phyloP scores from a whole-genome alignment of 2,888 invertebrate species.

The Acronicta alni region DNA sequence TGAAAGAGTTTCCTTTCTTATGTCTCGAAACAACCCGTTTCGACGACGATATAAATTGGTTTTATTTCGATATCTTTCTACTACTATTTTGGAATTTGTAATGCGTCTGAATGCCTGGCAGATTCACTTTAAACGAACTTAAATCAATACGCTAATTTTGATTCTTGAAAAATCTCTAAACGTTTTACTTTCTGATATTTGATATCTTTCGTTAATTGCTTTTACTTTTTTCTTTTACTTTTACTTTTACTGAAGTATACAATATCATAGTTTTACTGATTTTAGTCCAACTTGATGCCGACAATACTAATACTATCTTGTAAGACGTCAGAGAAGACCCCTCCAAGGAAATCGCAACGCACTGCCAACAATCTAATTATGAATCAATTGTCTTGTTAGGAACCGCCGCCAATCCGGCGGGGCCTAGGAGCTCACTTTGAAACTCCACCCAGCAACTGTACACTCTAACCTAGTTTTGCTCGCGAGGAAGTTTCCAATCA shows the following conservation, averaged over 20 bases:
- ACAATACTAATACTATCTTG: background rate
- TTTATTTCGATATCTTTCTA: conserved; percentile 39
- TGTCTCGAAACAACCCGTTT: conserved; percentile 20
- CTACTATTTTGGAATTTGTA: conserved; percentile 5
- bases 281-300: background rate
- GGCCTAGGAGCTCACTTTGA: conserved; percentile 59
- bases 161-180: background rate
- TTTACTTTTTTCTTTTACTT: too few species aligned
- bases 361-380: conserved; percentile 61
- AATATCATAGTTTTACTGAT: too few species aligned
- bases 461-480: conserved; percentile 62
- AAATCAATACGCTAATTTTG: conserved; percentile 13
- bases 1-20: conserved; percentile 27
- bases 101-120: conserved; percentile 37
- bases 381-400: conserved; percentile 70
- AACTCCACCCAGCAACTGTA: conserved; percentile 58
- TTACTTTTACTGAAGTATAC: too few species aligned
- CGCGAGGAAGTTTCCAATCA: conserved; percentile 78
- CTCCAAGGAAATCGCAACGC: conserved; percentile 46
- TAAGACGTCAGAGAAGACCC: conserved; percentile 9
- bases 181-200: too few species aligned
- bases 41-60: conserved; percentile 46
- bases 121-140: conserved; percentile 20
- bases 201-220: too few species aligned
- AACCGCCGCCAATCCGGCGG: conserved; percentile 52